Conservation (phyloP, 2,797 vertebrate species). For the Chaetophractus vellerosus region DNA sequence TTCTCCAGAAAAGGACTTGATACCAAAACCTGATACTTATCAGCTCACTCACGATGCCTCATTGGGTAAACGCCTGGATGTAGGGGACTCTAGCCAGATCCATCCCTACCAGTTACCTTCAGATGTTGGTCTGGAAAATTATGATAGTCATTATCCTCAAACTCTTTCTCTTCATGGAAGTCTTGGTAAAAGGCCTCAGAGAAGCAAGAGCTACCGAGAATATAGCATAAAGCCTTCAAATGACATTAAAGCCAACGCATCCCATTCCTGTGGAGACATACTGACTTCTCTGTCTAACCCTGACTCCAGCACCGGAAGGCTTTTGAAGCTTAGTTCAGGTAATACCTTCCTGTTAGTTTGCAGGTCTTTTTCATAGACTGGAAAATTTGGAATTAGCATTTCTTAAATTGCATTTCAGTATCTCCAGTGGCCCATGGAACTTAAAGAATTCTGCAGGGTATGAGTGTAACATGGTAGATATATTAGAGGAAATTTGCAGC, state of each 20-base stretch:
- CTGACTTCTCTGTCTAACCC: conserved; percentile 78
- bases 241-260: conserved; percentile 75
- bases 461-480: conserved; percentile 50
- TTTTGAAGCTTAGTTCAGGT: conserved; percentile 87
- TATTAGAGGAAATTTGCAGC: conserved; percentile 7
- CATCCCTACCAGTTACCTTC: conserved; percentile 77
- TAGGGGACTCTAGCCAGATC: conserved; percentile 81
- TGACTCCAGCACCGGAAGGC: conserved; percentile 78
- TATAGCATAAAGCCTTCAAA: conserved; percentile 69
- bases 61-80: conserved; percentile 74
- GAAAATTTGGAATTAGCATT: conserved; percentile 21
- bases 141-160: conserved; percentile 79
- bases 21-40: conserved; percentile 72
- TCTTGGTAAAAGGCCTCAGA: conserved; percentile 80
- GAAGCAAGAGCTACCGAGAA: conserved; percentile 76
- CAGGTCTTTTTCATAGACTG: neutral
- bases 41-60: conserved; percentile 74
- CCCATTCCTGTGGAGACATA: conserved; percentile 76
- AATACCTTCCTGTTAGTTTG: conserved; percentile 63
- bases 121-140: conserved; percentile 75
- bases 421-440: neutral
- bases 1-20: conserved; percentile 82
- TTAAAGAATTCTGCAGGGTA: conserved; percentile 25
- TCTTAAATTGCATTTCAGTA: conserved; percentile 49
- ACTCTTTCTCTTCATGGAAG: conserved; percentile 79